Base-by-base conservation (phyloP, 2,797 vertebrate genomes). In the Tarsius wallacei region DNA sequence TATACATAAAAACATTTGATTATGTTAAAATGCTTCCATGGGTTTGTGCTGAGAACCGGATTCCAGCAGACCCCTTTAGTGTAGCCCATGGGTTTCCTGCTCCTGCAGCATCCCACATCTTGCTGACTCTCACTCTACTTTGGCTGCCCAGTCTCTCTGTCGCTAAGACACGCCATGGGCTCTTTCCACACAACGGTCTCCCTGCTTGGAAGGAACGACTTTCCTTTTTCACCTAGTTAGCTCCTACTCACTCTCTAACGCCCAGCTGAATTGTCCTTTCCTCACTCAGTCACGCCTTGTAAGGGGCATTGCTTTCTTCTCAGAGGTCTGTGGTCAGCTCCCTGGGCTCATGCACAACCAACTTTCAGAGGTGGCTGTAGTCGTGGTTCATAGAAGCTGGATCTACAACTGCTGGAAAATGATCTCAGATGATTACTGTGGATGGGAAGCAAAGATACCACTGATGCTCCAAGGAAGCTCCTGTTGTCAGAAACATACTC, bases 61-160 rank as follows among this genome's bases (percentile, higher is more conserved):
- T n/a, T 42, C 22, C 66, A 66, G 26, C 0, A 63, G 11, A 76
- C 14, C 28, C 49, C 49, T 26, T 15, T 24, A 33, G 31, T 0
- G 0, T 14, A 15, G 64, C 9, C 14, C 4, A 1, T 3, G 55
- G 57, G 13, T 70, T 81, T 5, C 7, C 4, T 5, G 7, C 24
- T 0, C 0, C 0, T 33, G 21, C 28, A 16, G 2, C 24, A 24
- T 51, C 51, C 53, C 26, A 0, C 0, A 7, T 26, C 63, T 5
- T 21, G 2, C 11, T 22, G 0, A 26, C 26, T 15, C 55, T 61
- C 13, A 21, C 14, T 57, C 26, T 10, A 0, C 33, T 61, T 36
- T 11, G 16, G 22, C 19, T 17, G 5, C 26, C n/a, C n/a, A 10
- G 36, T 14, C 13, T 42, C 61, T 66, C 24, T 42, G 4, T 28